A percentile compares a stretch with the other conserved stretches of the same genome.
Evolutionary conservation across 2,888 invertebrate species (phyloP).

Genomic region (Andrena haemorrhoa): DNA sequence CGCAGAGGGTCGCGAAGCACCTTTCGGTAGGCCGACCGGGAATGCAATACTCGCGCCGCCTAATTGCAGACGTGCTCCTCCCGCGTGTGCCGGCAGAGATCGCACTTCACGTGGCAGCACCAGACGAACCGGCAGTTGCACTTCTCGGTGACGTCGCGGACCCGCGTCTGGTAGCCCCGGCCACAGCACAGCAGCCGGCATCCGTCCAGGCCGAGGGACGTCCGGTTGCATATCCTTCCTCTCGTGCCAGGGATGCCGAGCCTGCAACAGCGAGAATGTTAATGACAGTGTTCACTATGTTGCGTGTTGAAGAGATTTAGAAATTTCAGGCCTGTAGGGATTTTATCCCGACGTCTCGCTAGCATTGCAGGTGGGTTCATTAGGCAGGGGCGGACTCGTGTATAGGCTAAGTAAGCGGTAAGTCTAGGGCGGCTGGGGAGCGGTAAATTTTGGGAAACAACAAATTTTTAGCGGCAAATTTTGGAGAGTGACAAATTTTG

Average conservation of each 20-base stretch:
- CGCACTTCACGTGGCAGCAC: slow-evolving; percentile 96
- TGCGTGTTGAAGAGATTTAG: too few species aligned
- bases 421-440: too few species aligned
- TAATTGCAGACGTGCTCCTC: slow-evolving; percentile 96
- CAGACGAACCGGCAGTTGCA: slow-evolving; percentile 96
- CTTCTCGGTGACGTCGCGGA: slow-evolving; percentile 93
- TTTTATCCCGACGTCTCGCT: too few species aligned
- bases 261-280: slow-evolving; percentile 84
- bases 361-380: too few species aligned
- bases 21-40: slow-evolving; percentile 65
- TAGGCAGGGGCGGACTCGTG: too few species aligned
- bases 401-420: too few species aligned
- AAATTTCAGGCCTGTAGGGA: too few species aligned
- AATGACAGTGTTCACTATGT: background rate
- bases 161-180: slow-evolving; percentile 93
- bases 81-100: slow-evolving; percentile 91
- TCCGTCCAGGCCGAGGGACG: slow-evolving; percentile 94
- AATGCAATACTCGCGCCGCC: slow-evolving; percentile 55
- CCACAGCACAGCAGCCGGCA: slow-evolving; percentile 95
- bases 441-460: too few species aligned
- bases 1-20: slow-evolving; percentile 56
- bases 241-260: slow-evolving; percentile 93
- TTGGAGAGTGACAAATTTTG: too few species aligned
- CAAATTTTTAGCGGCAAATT: too few species aligned
- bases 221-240: slow-evolving; percentile 93